Conservation (phyloP, 2,113 vertebrate genomes). For the Sceloporus undulatus region DNA sequence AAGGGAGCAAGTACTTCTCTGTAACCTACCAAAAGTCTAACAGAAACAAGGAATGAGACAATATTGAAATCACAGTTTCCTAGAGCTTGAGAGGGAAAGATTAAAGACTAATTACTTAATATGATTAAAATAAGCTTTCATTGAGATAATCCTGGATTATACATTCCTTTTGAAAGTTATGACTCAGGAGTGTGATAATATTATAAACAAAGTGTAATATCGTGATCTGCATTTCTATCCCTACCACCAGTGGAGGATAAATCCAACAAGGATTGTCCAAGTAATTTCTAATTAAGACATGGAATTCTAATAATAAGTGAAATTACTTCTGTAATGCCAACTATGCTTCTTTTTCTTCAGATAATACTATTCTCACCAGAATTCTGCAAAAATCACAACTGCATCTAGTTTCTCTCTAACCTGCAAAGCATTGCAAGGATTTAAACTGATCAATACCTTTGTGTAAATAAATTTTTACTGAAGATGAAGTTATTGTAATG, state of each 20-base stretch:
- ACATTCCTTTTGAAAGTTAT: conserved; percentile 23
- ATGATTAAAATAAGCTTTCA: conserved; percentile 40
- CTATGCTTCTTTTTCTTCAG: not conserved
- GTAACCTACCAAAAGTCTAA: not conserved
- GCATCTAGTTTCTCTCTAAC: not conserved
- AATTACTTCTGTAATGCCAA: not conserved
- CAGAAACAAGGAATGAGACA: not conserved
- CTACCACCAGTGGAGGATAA: not conserved
- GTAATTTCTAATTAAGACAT: not conserved
- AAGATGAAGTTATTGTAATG: not conserved
- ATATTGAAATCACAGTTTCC: conserved; percentile 25
- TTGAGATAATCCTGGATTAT: conserved; percentile 24
- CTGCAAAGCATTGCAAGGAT: not conserved
- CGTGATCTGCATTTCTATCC: not conserved
- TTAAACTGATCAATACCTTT: not conserved
- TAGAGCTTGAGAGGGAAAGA: conserved; percentile 17
- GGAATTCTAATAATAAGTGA: not conserved
- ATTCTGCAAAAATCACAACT: not conserved
- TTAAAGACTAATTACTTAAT: conserved; percentile 36
- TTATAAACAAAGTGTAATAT: conserved; percentile 27
- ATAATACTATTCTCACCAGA: not conserved
- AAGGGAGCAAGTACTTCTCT: not conserved
- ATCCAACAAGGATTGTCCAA: not conserved
- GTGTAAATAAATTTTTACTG: not conserved
- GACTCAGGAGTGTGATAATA: conserved; percentile 1